Percentiles rank a stretch among this genome's conserved stretches.
phyloP scores from a whole-genome alignment of 1,140 invertebrate genomes.

The Bradysia coprophila region DNA sequence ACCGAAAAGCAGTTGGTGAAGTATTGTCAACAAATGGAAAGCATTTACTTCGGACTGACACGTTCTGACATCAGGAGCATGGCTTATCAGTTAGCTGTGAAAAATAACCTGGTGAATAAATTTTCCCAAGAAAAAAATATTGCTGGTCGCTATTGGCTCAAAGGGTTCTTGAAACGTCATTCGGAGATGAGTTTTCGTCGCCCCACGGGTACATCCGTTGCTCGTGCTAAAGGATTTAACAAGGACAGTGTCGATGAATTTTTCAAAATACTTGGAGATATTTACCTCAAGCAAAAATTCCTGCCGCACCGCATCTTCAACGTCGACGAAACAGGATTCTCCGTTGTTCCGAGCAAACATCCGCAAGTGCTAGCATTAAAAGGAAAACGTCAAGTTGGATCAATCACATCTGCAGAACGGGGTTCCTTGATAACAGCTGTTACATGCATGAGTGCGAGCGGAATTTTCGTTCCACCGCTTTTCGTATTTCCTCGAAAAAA shows the following conservation, averaged over 20 bases:
- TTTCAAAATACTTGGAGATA: too few species aligned
- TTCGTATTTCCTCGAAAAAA: conserved; percentile 20
- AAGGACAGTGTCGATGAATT: not conserved
- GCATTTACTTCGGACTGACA: not conserved
- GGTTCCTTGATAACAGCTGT: conserved; percentile 17
- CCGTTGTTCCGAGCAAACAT: conserved; percentile 16
- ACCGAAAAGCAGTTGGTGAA: not conserved
- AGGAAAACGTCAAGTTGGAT: conserved; percentile 14
- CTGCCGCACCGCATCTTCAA: conserved; percentile 14
- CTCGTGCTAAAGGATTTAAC: not conserved
- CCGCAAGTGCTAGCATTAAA: conserved; percentile 16
- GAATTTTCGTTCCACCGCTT: conserved; percentile 15
- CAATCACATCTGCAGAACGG: conserved; percentile 14
- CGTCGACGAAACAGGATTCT: conserved; percentile 19
- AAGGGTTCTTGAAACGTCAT: not conserved
- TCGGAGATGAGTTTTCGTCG: not conserved
- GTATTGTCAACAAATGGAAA: not conserved
- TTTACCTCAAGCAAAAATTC: too few species aligned
- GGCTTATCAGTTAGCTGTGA: not conserved
- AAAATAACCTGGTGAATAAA: not conserved
- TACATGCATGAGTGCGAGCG: conserved; percentile 13
- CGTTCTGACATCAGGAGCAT: not conserved
- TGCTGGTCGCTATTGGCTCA: not conserved
- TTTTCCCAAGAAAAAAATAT: not conserved
- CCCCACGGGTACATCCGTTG: not conserved